Conservation (phyloP, 1,140 invertebrate species). For the Bombus terrestris region DNA sequence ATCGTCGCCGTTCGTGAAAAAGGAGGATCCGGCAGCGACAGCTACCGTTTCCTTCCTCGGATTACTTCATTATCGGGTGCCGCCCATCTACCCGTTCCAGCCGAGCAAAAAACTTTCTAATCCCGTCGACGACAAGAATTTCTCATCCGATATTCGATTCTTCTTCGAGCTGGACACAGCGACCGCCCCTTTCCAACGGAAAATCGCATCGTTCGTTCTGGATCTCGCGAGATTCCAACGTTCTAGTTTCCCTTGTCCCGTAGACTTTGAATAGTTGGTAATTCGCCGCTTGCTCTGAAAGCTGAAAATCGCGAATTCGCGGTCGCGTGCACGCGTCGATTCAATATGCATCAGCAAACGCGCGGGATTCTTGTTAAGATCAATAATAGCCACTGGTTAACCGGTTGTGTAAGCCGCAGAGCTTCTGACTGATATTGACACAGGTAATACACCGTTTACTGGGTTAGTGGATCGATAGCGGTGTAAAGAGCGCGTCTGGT, state of each 20-base stretch:
- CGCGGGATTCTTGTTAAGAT: conserved; percentile 6
- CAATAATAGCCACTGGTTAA: conserved; percentile 11
- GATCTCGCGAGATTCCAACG: background rate
- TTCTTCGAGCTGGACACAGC: background rate
- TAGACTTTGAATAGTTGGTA: background rate
- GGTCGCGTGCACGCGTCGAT: background rate
- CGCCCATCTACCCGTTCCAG: conserved; percentile 24
- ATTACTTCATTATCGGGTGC: conserved; percentile 66
- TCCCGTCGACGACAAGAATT: background rate
- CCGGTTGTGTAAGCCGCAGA: background rate
- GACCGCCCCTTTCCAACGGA: background rate
- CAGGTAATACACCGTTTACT: conserved; percentile 10
- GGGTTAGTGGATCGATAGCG: conserved; percentile 22
- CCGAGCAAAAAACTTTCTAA: background rate
- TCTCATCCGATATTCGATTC: conserved; percentile 33
- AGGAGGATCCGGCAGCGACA: conserved; percentile 24
- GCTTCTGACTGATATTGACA: conserved; percentile 4
- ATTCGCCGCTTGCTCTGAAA: background rate
- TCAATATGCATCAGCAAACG: too few species aligned
- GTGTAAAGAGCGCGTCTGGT: background rate
- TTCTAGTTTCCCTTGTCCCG: too few species aligned
- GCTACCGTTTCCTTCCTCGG: conserved; percentile 52
- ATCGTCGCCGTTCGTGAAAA: conserved; percentile 39
- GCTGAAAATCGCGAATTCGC: background rate
- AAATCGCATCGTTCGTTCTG: background rate